phyloP scores from a whole-genome alignment of 1,140 invertebrate species.

The Mizuhopecten yessoensis region DNA sequence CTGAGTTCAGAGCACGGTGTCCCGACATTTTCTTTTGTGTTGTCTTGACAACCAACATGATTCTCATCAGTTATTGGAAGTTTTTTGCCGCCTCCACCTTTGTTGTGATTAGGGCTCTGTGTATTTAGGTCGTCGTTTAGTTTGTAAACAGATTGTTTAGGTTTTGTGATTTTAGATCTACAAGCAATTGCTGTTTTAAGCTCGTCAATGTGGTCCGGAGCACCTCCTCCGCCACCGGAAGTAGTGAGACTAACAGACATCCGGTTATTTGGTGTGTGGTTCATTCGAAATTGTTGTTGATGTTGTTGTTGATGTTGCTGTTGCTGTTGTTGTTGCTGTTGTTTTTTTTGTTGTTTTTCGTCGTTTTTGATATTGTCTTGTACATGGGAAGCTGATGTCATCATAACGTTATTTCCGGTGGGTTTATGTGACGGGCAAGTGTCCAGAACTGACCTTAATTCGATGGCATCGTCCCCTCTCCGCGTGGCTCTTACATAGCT shows the following conservation, averaged over 20 bases:
- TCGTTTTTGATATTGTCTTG: not conserved
- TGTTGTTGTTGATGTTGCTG: conserved; percentile 42
- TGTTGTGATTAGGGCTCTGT: not conserved
- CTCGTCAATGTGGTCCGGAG: conserved; percentile 66
- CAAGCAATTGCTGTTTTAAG: conserved; percentile 65
- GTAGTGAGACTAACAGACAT: not conserved
- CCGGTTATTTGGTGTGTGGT: not conserved
- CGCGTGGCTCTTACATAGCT: conserved; percentile 77
- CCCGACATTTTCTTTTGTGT: conserved; percentile 38
- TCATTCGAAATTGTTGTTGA: conserved; percentile 46
- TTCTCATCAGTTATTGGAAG: conserved; percentile 45
- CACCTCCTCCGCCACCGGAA: not conserved
- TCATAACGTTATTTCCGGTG: not conserved
- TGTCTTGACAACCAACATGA: conserved; percentile 36
- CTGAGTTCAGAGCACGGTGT: conserved; percentile 65
- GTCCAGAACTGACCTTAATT: conserved; percentile 59
- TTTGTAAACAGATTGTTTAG: not conserved
- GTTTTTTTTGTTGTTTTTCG: conserved; percentile 3
- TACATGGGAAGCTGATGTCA: not conserved
- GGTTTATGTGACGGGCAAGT: conserved; percentile 47
- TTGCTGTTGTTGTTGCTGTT: conserved; percentile 19
- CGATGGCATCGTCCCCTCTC: conserved; percentile 52
- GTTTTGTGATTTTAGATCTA: conserved; percentile 55
- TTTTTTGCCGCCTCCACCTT: conserved; percentile 55
- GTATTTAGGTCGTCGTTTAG: not conserved